Evolutionary conservation across 1,140 invertebrate genomes (phyloP).

Genomic region (Drosophila kanapiae): DNA sequence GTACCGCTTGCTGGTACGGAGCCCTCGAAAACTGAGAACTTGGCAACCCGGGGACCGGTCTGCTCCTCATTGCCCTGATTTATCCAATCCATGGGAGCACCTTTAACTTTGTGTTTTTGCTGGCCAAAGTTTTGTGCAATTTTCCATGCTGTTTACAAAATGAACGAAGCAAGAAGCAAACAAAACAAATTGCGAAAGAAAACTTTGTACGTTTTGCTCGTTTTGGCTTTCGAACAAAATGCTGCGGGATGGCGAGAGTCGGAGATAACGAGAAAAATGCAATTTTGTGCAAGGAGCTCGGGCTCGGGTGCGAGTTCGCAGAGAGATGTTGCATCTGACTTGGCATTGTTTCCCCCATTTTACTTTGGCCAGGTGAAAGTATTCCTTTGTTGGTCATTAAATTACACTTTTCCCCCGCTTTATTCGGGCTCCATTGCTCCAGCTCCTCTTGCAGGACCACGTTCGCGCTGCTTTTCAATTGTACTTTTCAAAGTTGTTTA

Average conservation of each 20-base stretch:
- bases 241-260: slow-evolving; percentile 13
- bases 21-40: not conserved
- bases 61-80: slow-evolving; percentile 53
- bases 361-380: slow-evolving; percentile 41
- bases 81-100: slow-evolving; percentile 60
- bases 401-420: slow-evolving; percentile 66
- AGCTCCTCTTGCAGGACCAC: slow-evolving; percentile 13
- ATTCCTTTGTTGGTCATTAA: slow-evolving; percentile 74
- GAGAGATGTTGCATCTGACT: slow-evolving; percentile 49
- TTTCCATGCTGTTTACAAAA: slow-evolving; percentile 79
- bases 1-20: slow-evolving; percentile 7
- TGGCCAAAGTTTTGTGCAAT: slow-evolving; percentile 71
- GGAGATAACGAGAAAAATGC: slow-evolving; percentile 60
- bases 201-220: slow-evolving; percentile 71
- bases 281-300: slow-evolving; percentile 57
- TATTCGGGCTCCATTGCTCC: slow-evolving; percentile 51
- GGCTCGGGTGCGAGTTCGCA: slow-evolving; percentile 12
- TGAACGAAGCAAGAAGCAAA: slow-evolving; percentile 73
- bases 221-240: slow-evolving; percentile 28
- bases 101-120: slow-evolving; percentile 72
- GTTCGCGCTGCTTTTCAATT: slow-evolving; percentile 53
- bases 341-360: slow-evolving; percentile 42
- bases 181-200: slow-evolving; percentile 78
- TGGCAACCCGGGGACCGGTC: not conserved
- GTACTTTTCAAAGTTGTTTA: slow-evolving; percentile 49